Evolutionary conservation across 2,113 vertebrate species (phyloP), one percentile per base, ranked within the genome.

Genomic region (Grantiella picta): DNA sequence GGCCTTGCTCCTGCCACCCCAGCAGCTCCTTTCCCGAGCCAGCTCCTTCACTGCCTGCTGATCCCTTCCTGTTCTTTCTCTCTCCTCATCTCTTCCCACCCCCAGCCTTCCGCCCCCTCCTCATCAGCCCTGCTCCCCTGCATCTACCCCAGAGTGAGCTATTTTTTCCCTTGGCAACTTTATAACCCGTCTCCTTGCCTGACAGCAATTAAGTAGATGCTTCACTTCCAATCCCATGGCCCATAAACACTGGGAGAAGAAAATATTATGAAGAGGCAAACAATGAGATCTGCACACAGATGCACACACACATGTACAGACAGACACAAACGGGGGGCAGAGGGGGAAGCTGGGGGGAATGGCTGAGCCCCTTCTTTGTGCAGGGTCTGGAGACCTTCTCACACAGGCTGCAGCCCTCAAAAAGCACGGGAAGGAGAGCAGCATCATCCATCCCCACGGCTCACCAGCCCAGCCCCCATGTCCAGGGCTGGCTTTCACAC

Each of bases 141-240:
- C 69, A 81, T 59, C 86, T 89, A 92, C 91, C 91, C 95, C 84
- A 28, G 52, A 72, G 61, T 44, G 72, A 95, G 93, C 80, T 95
- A 69, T 96, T 94, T 89, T 73, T 56, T 73, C 80, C 95, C 92
- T 90, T 82, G 82, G 86, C 96, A 95, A 85, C 95, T 96, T 96
- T 94, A 93, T 94, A 92, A 89, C 79, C 90, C 89, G 3, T 86
- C 96, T 95, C 93, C 87, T 92, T 92, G 86, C 92, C 89, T 93
- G 85, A 89, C 92, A 96, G 94, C 91, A 96, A 94, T 94, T 95
- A 92, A 96, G 85, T 78, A 81, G 87, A 92, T 75, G 92, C 78
- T 96, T 95, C 93, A 24, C 68, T 86, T 92, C 87, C 95, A 94
- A 90, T 96, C 89, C 92, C 91, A 94, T 78, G 85, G 77, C 78